These are phyloP conservation scores for Gyrodactylus bullatarudis DNA, from an alignment of 1,140 invertebrate species.

Conservation along the genomic window DNA sequence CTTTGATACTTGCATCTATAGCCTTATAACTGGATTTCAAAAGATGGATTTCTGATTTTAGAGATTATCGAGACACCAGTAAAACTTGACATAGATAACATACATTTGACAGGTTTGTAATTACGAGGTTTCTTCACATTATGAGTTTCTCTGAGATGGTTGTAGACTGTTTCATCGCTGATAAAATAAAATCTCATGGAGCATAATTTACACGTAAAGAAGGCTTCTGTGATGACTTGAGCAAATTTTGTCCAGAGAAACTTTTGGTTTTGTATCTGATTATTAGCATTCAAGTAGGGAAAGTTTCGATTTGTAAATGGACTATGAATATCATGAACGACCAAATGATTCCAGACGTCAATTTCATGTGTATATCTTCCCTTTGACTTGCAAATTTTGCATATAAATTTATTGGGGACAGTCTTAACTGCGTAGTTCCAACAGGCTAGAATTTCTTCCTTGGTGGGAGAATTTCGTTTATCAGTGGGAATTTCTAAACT, in stretches of 20 bases:
- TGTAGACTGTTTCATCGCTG: neutral
- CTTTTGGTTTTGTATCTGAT: neutral
- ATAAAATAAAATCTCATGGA: neutral
- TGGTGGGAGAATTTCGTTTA: neutral
- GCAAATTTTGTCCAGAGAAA: neutral
- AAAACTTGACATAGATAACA: no score
- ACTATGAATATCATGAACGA: neutral
- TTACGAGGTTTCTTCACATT: neutral
- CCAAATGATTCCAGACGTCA: neutral
- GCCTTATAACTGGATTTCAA: no score
- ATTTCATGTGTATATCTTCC: neutral
- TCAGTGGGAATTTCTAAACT: neutral
- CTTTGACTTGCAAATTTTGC: neutral
- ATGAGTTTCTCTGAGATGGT: neutral
- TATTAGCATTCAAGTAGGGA: neutral
- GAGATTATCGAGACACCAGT: no score
- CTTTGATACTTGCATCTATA: no score
- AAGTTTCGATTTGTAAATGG: neutral
- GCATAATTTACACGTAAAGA: neutral
- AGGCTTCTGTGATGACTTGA: neutral
- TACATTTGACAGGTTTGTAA: neutral
- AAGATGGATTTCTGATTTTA: no score
- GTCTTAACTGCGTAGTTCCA: neutral
- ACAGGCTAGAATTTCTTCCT: neutral
- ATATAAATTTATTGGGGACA: neutral